phyloP scores from a whole-genome alignment of 2,888 invertebrate species.

The Branchellion lobata region DNA sequence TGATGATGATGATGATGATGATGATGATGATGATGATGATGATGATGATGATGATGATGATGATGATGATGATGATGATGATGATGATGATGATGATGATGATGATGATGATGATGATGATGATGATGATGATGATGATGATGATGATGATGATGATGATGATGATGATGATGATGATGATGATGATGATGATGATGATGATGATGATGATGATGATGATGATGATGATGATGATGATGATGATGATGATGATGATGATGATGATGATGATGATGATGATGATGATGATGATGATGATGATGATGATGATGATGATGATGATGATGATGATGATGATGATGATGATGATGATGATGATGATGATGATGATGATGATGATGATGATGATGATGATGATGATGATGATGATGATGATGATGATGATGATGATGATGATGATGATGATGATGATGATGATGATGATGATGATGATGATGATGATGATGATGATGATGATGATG shows the following conservation, averaged over 20 bases:
- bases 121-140: neutral
- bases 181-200: constrained; percentile 36
- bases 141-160: constrained; percentile 3
- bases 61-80: neutral
- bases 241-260: constrained; percentile 29
- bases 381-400: constrained; percentile 21
- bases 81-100: neutral
- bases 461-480: neutral
- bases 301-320: constrained; percentile 37
- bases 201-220: neutral
- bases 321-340: constrained; percentile 40
- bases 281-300: constrained; percentile 35
- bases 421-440: too few relatives aligned
- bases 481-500: too few relatives aligned
- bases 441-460: too few relatives aligned
- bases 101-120: neutral
- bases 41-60: constrained; percentile 13
- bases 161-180: constrained; percentile 11
- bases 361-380: constrained; percentile 34
- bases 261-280: constrained; percentile 39
- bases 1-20: constrained; percentile 6
- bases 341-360: constrained; percentile 37
- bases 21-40: constrained; percentile 1
- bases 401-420: constrained; percentile 13
- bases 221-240: constrained; percentile 11